Evolutionary conservation across 2,888 invertebrate genomes (phyloP).

Genomic region (Dichetophora obliterata): DNA sequence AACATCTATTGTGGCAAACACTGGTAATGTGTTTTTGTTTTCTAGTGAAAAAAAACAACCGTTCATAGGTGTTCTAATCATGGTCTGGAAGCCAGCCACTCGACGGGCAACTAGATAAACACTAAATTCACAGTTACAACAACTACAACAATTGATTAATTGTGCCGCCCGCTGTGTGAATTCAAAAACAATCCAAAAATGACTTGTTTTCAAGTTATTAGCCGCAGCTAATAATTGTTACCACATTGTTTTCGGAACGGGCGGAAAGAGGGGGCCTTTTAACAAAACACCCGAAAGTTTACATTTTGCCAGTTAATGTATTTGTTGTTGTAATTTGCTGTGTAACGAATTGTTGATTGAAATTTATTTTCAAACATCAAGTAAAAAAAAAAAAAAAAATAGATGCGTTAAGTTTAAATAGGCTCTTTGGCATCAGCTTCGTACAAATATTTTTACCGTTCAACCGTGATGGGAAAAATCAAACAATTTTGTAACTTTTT

Average conservation of each 20-base stretch:
- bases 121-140: background rate
- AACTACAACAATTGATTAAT: slow-evolving; percentile 59
- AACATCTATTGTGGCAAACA: slow-evolving; percentile 32
- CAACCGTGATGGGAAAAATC: too few species aligned
- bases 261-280: too few species aligned
- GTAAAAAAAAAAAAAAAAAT: slow-evolving; percentile 6
- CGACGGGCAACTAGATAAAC: background rate
- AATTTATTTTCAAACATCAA: slow-evolving; percentile 15
- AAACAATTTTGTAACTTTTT: background rate
- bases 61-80: background rate
- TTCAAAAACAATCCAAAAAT: slow-evolving; percentile 59
- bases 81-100: background rate
- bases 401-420: slow-evolving; percentile 22
- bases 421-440: background rate
- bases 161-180: slow-evolving; percentile 65
- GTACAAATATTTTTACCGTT: too few species aligned
- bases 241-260: background rate
- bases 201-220: slow-evolving; percentile 47
- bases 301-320: background rate
- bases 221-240: slow-evolving; percentile 11
- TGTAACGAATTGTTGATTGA: slow-evolving; percentile 28
- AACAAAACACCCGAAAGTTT: background rate
- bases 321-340: background rate
- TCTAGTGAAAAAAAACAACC: background rate
- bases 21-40: background rate